Conservation (phyloP, 2,888 invertebrate species). For the Lathronympha strigana region DNA sequence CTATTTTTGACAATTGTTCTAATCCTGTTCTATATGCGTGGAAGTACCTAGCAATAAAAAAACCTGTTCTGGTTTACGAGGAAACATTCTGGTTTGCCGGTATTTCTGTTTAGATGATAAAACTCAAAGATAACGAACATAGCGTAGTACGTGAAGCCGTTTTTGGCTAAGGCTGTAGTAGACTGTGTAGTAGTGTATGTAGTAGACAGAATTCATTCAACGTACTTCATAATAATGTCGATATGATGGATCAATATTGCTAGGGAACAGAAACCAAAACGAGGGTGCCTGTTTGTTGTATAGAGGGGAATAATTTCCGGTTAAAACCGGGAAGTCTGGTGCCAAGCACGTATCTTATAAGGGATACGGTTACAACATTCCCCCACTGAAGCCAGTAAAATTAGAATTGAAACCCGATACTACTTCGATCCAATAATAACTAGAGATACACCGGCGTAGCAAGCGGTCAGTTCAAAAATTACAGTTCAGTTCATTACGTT, state of each 20-base stretch:
- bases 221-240: constrained; percentile 1
- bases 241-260: constrained; percentile 71
- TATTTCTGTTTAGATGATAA: constrained; percentile 45
- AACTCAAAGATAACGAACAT: constrained; percentile 22
- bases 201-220: constrained; percentile 4
- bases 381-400: constrained; percentile 36
- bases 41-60: constrained; percentile 43
- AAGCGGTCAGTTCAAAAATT: background rate
- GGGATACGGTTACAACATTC: constrained; percentile 51
- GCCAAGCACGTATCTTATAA: constrained; percentile 46
- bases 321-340: constrained; percentile 65
- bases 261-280: constrained; percentile 70
- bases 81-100: constrained; percentile 48
- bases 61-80: constrained; percentile 49
- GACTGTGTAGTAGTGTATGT: background rate
- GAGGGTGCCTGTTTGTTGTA: constrained; percentile 51
- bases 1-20: constrained; percentile 50
- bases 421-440: constrained; percentile 22
- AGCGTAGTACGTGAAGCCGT: background rate
- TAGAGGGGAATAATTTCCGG: constrained; percentile 73
- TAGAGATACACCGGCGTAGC: background rate
- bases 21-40: constrained; percentile 51
- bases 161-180: background rate
- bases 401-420: constrained; percentile 6
- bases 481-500: background rate